Evolutionary conservation across 2,888 invertebrate genomes (phyloP), one percentile per base, ranked within the genome.

Genomic region (Microctonus aethiopoides): DNA sequence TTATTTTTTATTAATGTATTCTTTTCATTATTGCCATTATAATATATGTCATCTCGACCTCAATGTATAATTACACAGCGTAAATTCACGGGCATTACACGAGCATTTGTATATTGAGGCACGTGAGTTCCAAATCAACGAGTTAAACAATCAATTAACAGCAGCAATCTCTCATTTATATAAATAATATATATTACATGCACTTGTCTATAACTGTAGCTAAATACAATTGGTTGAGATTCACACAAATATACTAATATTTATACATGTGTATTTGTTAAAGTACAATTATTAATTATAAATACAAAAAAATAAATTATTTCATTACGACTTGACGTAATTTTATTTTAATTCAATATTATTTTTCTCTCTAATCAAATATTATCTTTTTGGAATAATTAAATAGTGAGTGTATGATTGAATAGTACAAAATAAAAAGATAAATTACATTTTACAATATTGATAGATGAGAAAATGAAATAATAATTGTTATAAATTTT

Each of bases 1-100:
- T n/a, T n/a, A n/a, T n/a, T n/a, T n/a, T n/a, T n/a, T n/a, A 10
- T 57, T 57, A 20, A 57, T 57, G 32, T 57, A n/a, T 10, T 57
- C 6, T 11, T 3, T 54, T 2, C 13, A 54, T 32, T 57, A n/a
- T 39, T 39, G 20, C 46, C 46, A 20, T 16, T 5, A 16, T n/a
- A n/a, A n/a, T n/a, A n/a, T n/a, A 57, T 34, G 26, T n/a, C 24
- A 54, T 22, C 16, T 20, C 9, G 20, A 11, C 20, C 51, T 52
- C n/a, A 24, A 52, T 9, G 51, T 2, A 52, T 2, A 52, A 52
- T 52, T 5, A 24, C 51, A 22, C 20, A 22, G 10, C 20, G 13
- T 5, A 56, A 56, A 56, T 56, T 29, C 13, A 29, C 29, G 2
- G 13, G 26, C n/a, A 29, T 10, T 29, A 29, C 16, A 10, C 2